Conservation (phyloP, 2,888 invertebrate species). For the Baronia brevicornis region DNA sequence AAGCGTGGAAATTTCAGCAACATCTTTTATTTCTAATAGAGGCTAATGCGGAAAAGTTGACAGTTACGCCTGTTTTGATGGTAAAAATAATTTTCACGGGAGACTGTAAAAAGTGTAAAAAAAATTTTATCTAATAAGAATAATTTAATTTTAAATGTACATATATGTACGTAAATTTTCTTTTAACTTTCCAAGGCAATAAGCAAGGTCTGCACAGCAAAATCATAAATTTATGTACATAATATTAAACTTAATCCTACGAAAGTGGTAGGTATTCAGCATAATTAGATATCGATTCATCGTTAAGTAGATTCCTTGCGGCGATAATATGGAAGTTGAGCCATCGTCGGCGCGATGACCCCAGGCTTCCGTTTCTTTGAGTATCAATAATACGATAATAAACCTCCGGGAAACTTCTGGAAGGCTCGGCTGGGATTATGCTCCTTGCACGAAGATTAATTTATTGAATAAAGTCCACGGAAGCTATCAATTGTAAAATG, state of each 20-base stretch:
- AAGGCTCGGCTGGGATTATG: slow-evolving; percentile 54
- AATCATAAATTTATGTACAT: slow-evolving; percentile 16
- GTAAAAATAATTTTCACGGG: no score
- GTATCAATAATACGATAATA: slow-evolving; percentile 56
- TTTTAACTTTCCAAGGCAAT: no score
- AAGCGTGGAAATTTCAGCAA: no score
- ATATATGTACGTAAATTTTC: no score
- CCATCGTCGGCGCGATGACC: slow-evolving; percentile 35
- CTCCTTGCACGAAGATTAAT: slow-evolving; percentile 35
- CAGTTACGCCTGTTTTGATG: no score
- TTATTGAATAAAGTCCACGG: slow-evolving; percentile 16
- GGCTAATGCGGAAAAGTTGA: no score
- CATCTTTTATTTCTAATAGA: no score
- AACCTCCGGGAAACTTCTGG: slow-evolving; percentile 41
- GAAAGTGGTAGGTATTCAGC: slow-evolving; percentile 21
- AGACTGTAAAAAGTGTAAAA: no score
- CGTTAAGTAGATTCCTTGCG: slow-evolving; percentile 46
- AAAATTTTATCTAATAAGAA: no score
- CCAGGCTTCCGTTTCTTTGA: slow-evolving; percentile 32
- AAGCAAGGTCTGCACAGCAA: no score
- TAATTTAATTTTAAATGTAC: no score
- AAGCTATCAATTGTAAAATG: slow-evolving; percentile 2
- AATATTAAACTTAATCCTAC: slow-evolving; percentile 27
- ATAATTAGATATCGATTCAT: slow-evolving; percentile 40
- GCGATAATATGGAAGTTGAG: slow-evolving; percentile 31